A percentile compares a stretch with the other conserved stretches of the same genome.
Evolutionary conservation across 1,140 invertebrate genomes (phyloP).

Genomic region (Aphelinus certus): DNA sequence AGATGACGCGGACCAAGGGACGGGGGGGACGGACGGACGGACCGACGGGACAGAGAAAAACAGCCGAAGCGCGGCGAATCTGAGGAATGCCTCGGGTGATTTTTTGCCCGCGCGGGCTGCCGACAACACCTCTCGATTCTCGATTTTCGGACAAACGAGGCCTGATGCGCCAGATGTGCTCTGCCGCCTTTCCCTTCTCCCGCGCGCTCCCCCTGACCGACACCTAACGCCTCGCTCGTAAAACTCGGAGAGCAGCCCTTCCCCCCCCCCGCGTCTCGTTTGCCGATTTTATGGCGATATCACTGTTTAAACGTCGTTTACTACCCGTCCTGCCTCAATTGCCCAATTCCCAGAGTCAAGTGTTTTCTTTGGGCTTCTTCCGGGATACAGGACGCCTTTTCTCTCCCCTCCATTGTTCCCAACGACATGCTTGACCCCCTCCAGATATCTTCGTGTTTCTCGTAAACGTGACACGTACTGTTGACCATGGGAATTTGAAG

Average conservation of each 20-base stretch:
- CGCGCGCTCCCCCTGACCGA: slow-evolving; percentile 7
- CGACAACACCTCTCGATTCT: slow-evolving; percentile 20
- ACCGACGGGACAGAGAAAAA: slow-evolving; percentile 38
- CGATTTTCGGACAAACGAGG: slow-evolving; percentile 12
- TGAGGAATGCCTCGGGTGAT: slow-evolving; percentile 45
- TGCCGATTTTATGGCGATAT: slow-evolving; percentile 14
- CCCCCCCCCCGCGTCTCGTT: slow-evolving; percentile 2
- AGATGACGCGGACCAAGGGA: slow-evolving; percentile 44
- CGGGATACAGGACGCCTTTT: too few species aligned
- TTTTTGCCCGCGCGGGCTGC: neutral
- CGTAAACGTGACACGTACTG: too few species aligned
- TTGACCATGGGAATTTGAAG: too few species aligned
- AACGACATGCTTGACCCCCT: too few species aligned
- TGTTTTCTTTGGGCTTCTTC: too few species aligned
- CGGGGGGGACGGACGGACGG: neutral
- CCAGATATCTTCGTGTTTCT: too few species aligned
- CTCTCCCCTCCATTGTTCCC: too few species aligned
- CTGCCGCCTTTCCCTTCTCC: neutral
- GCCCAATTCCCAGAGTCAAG: too few species aligned
- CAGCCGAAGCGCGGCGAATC: slow-evolving; percentile 42
- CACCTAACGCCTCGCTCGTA: slow-evolving; percentile 11
- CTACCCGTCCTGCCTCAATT: too few species aligned
- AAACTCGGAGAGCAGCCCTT: neutral
- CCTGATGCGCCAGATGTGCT: slow-evolving; percentile 25
- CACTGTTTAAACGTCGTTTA: slow-evolving; percentile 3